phyloP scores from a whole-genome alignment of 2,113 vertebrate species.

The Eretmodus cyanostictus region DNA sequence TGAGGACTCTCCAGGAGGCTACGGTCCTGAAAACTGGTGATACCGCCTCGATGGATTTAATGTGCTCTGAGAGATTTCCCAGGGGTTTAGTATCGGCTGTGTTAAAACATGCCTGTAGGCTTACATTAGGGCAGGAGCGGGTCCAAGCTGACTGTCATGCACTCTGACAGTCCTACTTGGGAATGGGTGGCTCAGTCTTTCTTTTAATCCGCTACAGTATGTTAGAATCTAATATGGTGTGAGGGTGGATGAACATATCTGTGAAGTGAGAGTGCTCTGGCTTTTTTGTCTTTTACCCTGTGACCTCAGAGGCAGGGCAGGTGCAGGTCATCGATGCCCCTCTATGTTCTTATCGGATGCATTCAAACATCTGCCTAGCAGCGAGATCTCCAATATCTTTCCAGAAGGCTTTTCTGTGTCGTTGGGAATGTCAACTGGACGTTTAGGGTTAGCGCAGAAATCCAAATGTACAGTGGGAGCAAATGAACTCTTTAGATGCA shows the following conservation, averaged over 20 bases:
- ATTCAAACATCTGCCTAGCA: neutral
- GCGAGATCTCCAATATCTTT: neutral
- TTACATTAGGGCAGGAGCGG: neutral
- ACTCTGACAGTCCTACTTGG: neutral
- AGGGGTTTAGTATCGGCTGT: neutral
- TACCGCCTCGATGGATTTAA: neutral
- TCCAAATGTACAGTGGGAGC: neutral
- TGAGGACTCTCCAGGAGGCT: neutral
- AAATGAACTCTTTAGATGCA: neutral
- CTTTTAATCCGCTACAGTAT: constrained; percentile 35
- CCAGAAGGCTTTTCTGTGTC: neutral
- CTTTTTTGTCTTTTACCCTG: neutral
- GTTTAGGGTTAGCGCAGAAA: neutral
- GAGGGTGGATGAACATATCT: neutral
- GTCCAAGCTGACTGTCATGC: neutral
- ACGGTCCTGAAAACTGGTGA: neutral
- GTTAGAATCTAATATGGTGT: neutral
- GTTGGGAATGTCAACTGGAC: neutral
- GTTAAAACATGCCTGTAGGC: neutral
- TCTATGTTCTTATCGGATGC: neutral
- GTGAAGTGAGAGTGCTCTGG: neutral
- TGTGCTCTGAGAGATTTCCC: neutral
- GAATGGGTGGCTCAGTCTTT: neutral
- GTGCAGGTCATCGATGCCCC: neutral
- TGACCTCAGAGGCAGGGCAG: neutral